Conservation (phyloP, 1,140 invertebrate genomes). For the Drosophila athabasca region DNA sequence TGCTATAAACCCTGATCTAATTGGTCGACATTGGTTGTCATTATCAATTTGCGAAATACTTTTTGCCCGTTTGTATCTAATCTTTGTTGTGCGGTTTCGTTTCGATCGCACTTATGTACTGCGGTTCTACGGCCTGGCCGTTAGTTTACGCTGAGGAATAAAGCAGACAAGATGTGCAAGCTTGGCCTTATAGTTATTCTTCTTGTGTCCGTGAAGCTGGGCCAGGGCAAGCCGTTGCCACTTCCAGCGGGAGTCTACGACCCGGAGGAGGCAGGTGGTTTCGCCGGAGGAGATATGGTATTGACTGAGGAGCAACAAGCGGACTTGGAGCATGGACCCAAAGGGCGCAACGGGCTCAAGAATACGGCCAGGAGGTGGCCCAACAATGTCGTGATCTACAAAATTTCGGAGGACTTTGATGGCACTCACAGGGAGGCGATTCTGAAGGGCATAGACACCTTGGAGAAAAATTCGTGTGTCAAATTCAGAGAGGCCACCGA, state of each 20-base stretch:
- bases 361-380: constrained; percentile 86
- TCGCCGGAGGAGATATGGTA: constrained; percentile 84
- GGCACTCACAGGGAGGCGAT: constrained; percentile 55
- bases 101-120: constrained; percentile 28
- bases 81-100: constrained; percentile 5
- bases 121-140: constrained; percentile 3
- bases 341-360: constrained; percentile 85
- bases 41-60: constrained; percentile 42
- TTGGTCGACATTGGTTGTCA: constrained; percentile 14
- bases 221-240: constrained; percentile 26
- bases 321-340: constrained; percentile 32
- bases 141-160: constrained; percentile 39
- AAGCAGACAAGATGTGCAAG: constrained; percentile 54
- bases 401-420: constrained; percentile 84
- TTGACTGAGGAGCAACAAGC: constrained; percentile 80
- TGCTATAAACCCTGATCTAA: constrained; percentile 28
- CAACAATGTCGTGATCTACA: constrained; percentile 86
- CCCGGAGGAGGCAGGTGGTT: constrained; percentile 63
- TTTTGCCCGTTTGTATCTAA: constrained; percentile 45
- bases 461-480: constrained; percentile 60
- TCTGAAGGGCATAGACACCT: constrained; percentile 52
- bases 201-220: constrained; percentile 21
- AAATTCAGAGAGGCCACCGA: constrained; percentile 54
- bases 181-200: constrained; percentile 27
- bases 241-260: constrained; percentile 28